Base-by-base conservation (phyloP, 2,113 vertebrate species). In the Silurus meridionalis region DNA sequence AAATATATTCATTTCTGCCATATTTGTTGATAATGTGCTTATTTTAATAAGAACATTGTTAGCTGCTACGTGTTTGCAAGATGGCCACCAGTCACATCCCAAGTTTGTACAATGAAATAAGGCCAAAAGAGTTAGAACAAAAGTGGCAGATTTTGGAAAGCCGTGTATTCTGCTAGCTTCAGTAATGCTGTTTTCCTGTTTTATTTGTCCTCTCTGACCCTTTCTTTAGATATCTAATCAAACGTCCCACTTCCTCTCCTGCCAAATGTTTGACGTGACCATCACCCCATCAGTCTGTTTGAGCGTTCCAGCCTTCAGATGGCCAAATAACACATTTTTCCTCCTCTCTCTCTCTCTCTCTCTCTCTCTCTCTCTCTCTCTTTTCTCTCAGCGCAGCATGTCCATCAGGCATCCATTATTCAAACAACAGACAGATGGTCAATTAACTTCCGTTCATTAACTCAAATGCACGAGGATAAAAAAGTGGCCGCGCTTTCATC, bases 341-440 rank as follows among this genome's bases (percentile, higher is more conserved):
- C 84, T 58, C 17, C 80, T 53, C 25, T 84, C 82, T 37, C 25
- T 4, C 25, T 60, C 58, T 19, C 37, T 37, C 37, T 37, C 2
- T 37, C 37, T 37, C 2, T 37, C 37, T 37, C 37, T 37, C 37
- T 37, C 37, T 37, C 55, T 60, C 80, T 53, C 25, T 84, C 82
- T 37, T 37, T 28, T 74, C 77, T 84, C 67, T 64, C 58, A 4
- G 17, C 17, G 14, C 61, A 67, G 52, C 55, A 21, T 85, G 75
- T 85, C 79, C 85, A 75, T 82, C 75, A 37, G 66, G 48, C 28
- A 21, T 74, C 58, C 57, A 89, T 89, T 83, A 85, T 69, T 89
- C 88, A 87, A 89, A 85, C 83, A 84, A 61, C 85, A 84, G 87
- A 83, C 88, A 89, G 88, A 89, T 87, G 88, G 88, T 85, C 88